These are phyloP conservation scores for Leptobrachium ailaonicum DNA, from an alignment of 2,113 vertebrate species.

Conservation along the genomic window DNA sequence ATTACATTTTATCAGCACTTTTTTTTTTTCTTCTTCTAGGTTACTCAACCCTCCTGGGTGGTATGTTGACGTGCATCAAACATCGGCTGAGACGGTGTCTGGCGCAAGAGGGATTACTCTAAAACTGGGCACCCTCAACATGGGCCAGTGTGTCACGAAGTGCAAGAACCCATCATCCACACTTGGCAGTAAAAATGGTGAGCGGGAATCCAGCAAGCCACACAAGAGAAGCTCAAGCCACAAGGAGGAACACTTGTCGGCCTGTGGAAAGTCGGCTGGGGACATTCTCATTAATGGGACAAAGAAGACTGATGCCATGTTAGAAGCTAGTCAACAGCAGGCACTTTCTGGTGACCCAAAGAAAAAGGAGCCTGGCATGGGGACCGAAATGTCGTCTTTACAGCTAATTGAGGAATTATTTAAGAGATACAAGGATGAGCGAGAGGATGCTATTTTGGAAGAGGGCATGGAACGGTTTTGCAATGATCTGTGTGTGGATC, in stretches of 20 bases:
- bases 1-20: too few relatives aligned
- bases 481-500: slow-evolving; percentile 93
- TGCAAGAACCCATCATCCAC: slow-evolving; percentile 98
- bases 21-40: slow-evolving; percentile 60
- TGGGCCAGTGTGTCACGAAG: slow-evolving; percentile 99
- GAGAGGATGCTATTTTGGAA: slow-evolving; percentile 94
- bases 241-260: slow-evolving; percentile 78
- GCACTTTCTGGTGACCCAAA: slow-evolving; percentile 70
- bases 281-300: slow-evolving; percentile 92
- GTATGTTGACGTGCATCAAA: slow-evolving; percentile 84
- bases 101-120: slow-evolving; percentile 69
- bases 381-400: slow-evolving; percentile 80
- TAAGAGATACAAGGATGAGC: slow-evolving; percentile 88
- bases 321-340: slow-evolving; percentile 74
- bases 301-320: slow-evolving; percentile 78
- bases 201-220: slow-evolving; percentile 88
- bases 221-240: slow-evolving; percentile 82
- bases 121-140: slow-evolving; percentile 73
- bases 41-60: slow-evolving; percentile 67
- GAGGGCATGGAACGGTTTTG: slow-evolving; percentile 98
- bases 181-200: slow-evolving; percentile 96
- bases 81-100: slow-evolving; percentile 75
- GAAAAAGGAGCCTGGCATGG: slow-evolving; percentile 70
- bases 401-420: slow-evolving; percentile 87
- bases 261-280: slow-evolving; percentile 74